phyloP scores from a whole-genome alignment of 2,797 vertebrate species.

The Poeciliopsis gracilis region DNA sequence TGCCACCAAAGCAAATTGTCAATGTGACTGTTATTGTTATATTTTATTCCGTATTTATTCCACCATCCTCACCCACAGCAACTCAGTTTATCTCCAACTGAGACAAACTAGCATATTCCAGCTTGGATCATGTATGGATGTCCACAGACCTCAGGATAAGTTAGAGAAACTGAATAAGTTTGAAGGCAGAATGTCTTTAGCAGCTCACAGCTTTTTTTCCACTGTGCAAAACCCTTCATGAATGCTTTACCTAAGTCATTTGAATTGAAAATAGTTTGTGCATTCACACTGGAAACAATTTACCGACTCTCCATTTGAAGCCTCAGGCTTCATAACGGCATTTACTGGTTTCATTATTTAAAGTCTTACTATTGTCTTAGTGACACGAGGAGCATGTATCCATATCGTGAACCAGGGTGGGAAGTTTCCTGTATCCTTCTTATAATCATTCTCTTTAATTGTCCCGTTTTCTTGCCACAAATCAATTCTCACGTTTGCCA shows the following conservation, averaged over 20 bases:
- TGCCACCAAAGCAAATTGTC: not conserved
- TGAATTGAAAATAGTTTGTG: not conserved
- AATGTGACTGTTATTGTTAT: not conserved
- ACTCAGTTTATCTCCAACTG: not conserved
- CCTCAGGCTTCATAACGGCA: constrained; percentile 56
- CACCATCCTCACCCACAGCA: not conserved
- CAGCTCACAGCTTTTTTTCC: not conserved
- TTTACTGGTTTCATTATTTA: constrained; percentile 67
- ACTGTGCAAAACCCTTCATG: not conserved
- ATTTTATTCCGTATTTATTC: not conserved
- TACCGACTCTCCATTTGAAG: constrained; percentile 50
- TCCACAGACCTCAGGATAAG: not conserved
- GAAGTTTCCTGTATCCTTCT: constrained; percentile 57
- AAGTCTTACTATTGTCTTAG: constrained; percentile 32
- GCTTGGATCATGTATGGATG: not conserved
- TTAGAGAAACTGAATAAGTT: not conserved
- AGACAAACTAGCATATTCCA: not conserved
- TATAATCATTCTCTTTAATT: constrained; percentile 37
- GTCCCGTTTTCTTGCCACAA: constrained; percentile 14
- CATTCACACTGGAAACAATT: not conserved
- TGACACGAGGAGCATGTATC: constrained; percentile 42
- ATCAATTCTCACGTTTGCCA: constrained; percentile 33
- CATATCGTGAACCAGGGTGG: constrained; percentile 61
- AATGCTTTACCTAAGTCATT: not conserved
- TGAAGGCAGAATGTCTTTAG: not conserved